A percentile compares a stretch with the other conserved stretches of the same genome.
Conservation (phyloP, 2,113 vertebrate species). For the Gavialis gangeticus region DNA sequence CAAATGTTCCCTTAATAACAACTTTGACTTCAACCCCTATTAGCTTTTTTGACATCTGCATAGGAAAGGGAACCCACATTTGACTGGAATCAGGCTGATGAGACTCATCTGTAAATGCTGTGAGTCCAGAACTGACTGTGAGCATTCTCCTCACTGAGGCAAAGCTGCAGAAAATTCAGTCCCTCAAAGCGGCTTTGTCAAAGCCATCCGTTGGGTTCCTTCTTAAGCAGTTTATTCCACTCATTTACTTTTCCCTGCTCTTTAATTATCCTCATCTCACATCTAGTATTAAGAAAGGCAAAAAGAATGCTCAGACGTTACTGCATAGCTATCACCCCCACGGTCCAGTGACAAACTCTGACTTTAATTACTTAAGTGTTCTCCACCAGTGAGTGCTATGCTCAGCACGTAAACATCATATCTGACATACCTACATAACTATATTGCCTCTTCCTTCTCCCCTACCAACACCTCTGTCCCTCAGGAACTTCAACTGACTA, state of each 20-base stretch:
- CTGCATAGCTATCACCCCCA: not conserved
- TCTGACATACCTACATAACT: constrained; percentile 35
- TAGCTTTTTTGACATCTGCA: not conserved
- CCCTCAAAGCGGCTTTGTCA: not conserved
- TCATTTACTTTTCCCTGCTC: not conserved
- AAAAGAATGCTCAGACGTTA: not conserved
- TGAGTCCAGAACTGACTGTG: not conserved
- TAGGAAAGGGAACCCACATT: not conserved
- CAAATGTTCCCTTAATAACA: not conserved
- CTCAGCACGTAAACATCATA: not conserved
- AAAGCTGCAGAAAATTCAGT: rapidly evolving
- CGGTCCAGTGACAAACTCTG: not conserved
- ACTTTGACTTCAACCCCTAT: not conserved
- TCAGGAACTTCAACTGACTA: constrained; percentile 9
- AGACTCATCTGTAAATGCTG: not conserved
- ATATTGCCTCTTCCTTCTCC: not conserved
- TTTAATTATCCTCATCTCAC: not conserved
- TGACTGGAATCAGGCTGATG: not conserved
- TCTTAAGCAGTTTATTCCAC: not conserved
- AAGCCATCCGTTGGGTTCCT: not conserved
- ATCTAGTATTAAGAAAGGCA: not conserved
- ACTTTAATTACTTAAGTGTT: not conserved
- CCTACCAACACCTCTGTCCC: not conserved
- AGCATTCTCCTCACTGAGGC: not conserved
- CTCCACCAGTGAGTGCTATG: not conserved